phyloP scores from a whole-genome alignment of 1,140 invertebrate genomes.

The Papilio polyxenes region DNA sequence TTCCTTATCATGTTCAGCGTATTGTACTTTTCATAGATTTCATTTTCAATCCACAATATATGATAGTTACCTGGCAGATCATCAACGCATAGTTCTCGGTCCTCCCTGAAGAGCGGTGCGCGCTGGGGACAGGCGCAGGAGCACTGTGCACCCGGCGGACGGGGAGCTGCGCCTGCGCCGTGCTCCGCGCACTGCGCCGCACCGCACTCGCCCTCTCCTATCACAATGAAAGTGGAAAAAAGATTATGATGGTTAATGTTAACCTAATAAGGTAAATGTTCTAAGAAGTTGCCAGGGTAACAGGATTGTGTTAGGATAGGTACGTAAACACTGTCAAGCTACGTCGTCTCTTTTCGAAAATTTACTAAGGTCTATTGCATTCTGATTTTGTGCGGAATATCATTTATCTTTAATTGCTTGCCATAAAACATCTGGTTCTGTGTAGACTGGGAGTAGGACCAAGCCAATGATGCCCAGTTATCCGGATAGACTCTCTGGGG shows the following conservation, averaged over 20 bases:
- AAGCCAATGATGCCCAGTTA: no score
- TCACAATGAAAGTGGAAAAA: conserved; percentile 30
- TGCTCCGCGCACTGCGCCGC: conserved; percentile 65
- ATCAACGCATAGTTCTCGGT: conserved; percentile 71
- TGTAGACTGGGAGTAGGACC: no score
- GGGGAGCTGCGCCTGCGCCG: conserved; percentile 52
- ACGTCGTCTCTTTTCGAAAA: no score
- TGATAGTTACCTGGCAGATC: conserved; percentile 66
- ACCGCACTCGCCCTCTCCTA: conserved; percentile 59
- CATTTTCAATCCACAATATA: background rate
- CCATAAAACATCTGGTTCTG: no score
- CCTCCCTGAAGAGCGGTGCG: conserved; percentile 72
- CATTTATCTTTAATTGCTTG: no score
- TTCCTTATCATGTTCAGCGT: background rate
- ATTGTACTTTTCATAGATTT: background rate
- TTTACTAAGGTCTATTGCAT: no score
- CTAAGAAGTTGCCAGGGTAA: background rate
- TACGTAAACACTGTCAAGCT: no score
- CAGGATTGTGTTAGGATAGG: no score
- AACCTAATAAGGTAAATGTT: background rate
- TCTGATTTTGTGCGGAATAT: no score
- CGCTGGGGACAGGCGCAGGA: conserved; percentile 68
- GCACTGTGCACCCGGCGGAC: conserved; percentile 47
- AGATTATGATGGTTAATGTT: background rate
- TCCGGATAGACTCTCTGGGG: no score